These are phyloP conservation scores for Ashinkailepas kermadecensis DNA, from an alignment of 2,888 invertebrate species.

Conservation along the genomic window DNA sequence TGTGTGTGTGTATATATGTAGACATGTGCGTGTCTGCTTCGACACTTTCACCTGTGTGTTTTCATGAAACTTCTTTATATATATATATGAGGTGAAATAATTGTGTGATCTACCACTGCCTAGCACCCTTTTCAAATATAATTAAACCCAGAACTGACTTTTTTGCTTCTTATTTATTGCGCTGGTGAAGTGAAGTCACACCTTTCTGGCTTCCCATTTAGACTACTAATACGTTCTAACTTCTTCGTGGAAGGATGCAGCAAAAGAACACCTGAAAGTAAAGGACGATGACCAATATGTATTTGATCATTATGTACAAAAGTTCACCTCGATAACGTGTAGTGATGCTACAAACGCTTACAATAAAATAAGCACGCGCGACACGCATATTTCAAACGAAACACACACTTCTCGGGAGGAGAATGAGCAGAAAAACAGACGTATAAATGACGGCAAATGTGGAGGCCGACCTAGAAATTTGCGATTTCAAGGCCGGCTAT, in stretches of 20 bases:
- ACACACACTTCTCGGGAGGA: neutral
- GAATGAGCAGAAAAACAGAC: neutral
- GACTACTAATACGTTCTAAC: neutral
- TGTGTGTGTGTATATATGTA: constrained; percentile 23
- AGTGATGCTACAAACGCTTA: neutral
- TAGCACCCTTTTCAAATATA: neutral
- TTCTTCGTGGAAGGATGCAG: neutral
- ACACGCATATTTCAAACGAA: neutral
- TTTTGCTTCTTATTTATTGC: neutral
- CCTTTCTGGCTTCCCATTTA: neutral
- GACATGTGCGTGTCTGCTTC: constrained; percentile 7
- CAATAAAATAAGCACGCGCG: neutral
- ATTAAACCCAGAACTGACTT: neutral
- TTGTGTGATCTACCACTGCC: no score
- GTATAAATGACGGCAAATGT: neutral
- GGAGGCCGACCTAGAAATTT: neutral
- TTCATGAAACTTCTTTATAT: neutral
- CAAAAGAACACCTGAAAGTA: neutral
- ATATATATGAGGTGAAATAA: no score
- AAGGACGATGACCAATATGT: neutral
- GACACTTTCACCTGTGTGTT: constrained; percentile 10
- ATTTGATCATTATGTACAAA: neutral
- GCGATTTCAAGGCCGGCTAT: neutral
- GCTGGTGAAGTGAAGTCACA: neutral
- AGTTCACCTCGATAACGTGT: neutral